Conservation (phyloP, 2,888 invertebrate genomes). For the Nymphalis urticae region DNA sequence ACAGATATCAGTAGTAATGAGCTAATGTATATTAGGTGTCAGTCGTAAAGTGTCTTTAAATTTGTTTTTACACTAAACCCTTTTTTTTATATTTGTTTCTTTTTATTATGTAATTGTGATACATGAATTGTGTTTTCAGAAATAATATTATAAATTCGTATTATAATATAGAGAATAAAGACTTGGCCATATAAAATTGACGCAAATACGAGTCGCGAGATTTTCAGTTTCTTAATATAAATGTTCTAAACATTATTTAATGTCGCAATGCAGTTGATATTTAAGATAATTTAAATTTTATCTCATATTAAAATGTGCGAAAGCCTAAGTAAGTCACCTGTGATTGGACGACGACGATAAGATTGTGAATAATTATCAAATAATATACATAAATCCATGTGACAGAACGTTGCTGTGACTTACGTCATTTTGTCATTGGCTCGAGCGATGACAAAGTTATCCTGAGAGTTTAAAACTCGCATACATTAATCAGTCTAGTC, state of each 20-base stretch:
- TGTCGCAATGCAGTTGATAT: conserved; percentile 34
- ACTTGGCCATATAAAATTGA: too few species aligned
- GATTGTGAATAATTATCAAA: conserved; percentile 30
- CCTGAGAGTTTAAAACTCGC: conserved; percentile 12
- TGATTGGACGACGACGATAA: conserved; percentile 37
- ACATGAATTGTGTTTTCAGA: too few species aligned
- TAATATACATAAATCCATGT: conserved; percentile 10
- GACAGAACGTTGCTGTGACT: not conserved
- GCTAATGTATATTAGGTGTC: too few species aligned
- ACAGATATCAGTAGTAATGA: too few species aligned
- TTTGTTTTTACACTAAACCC: too few species aligned
- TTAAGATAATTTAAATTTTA: conserved; percentile 23
- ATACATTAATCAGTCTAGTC: not conserved
- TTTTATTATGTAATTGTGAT: too few species aligned
- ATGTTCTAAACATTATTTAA: conserved; percentile 20
- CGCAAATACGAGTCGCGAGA: too few species aligned
- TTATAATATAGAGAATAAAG: too few species aligned
- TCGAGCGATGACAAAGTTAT: conserved; percentile 1
- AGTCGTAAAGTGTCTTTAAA: too few species aligned
- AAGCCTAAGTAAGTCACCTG: conserved; percentile 31
- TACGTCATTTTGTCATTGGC: conserved; percentile 10
- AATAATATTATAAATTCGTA: too few species aligned
- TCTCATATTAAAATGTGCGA: conserved; percentile 28
- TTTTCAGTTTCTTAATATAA: not conserved
- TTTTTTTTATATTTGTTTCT: too few species aligned